A percentile compares a stretch with the other conserved stretches of the same genome.
phyloP scores from a whole-genome alignment of 2,113 vertebrate genomes.

The Alligator sinensis region DNA sequence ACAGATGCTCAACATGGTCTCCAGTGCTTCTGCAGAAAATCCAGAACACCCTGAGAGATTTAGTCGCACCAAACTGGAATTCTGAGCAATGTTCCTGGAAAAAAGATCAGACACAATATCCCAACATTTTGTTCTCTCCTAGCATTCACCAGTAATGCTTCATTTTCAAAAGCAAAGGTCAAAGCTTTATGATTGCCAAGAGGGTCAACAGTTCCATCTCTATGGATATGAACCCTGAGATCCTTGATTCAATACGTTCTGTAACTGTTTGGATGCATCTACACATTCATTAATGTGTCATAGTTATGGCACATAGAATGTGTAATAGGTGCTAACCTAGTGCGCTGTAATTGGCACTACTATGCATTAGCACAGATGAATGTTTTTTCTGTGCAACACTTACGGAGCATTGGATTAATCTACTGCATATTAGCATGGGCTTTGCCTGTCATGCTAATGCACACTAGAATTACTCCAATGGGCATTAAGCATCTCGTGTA shows the following conservation, averaged over 20 bases:
- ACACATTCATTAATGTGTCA: too few species aligned
- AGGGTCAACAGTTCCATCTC: not conserved
- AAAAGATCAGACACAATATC: not conserved
- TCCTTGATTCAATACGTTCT: not conserved
- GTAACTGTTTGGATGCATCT: not conserved
- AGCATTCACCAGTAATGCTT: not conserved
- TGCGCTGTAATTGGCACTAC: too few species aligned
- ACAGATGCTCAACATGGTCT: slow-evolving; percentile 83
- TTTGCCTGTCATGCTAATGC: too few species aligned
- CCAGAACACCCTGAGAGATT: slow-evolving; percentile 90
- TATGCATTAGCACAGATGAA: too few species aligned
- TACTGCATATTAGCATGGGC: too few species aligned
- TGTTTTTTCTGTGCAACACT: too few species aligned
- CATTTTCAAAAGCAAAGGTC: not conserved
- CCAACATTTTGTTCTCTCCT: not conserved
- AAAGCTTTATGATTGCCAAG: not conserved
- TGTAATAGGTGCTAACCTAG: too few species aligned
- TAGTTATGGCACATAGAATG: too few species aligned
- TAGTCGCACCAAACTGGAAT: slow-evolving; percentile 82
- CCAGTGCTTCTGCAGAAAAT: slow-evolving; percentile 83
- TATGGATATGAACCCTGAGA: not conserved
- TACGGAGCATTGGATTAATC: too few species aligned
- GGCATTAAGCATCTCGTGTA: too few species aligned
- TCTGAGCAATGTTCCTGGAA: slow-evolving; percentile 84
- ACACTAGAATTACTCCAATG: too few species aligned